Conservation (phyloP, 35 echinoderm and acorn worm genomes). For the Amphiura filiformis region DNA sequence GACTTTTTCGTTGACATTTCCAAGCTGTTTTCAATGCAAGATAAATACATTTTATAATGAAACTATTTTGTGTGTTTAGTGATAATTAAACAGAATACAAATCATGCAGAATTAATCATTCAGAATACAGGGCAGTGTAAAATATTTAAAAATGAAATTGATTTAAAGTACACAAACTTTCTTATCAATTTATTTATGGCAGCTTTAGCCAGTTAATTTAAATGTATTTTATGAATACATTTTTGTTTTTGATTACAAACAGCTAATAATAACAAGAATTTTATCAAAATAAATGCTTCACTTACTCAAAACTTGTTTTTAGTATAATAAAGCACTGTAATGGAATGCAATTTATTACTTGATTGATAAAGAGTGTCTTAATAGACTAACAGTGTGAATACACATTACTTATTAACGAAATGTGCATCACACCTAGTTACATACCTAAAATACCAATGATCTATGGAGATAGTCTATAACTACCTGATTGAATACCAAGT, state of each 20-base stretch:
- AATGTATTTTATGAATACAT: background rate
- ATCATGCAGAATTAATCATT: background rate
- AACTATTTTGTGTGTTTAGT: too few species aligned
- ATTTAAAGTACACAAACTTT: background rate
- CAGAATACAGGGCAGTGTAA: background rate
- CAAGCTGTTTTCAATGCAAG: too few species aligned
- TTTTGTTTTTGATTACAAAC: background rate
- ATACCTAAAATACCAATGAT: background rate
- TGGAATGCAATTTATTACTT: background rate
- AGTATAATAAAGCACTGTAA: background rate
- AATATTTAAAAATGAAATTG: background rate
- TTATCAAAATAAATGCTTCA: too few species aligned
- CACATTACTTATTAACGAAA: background rate
- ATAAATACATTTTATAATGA: too few species aligned
- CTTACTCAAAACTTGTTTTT: too few species aligned
- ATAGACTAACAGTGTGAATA: background rate
- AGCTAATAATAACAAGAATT: background rate
- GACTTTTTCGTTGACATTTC: too few species aligned
- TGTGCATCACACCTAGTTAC: background rate
- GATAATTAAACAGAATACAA: too few species aligned
- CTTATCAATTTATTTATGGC: background rate
- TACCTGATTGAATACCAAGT: background rate
- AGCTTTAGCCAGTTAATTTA: background rate
- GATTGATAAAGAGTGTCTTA: background rate
- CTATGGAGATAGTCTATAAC: background rate